Base-by-base conservation (phyloP, 2,113 vertebrate genomes). In the Sitta europaea region DNA sequence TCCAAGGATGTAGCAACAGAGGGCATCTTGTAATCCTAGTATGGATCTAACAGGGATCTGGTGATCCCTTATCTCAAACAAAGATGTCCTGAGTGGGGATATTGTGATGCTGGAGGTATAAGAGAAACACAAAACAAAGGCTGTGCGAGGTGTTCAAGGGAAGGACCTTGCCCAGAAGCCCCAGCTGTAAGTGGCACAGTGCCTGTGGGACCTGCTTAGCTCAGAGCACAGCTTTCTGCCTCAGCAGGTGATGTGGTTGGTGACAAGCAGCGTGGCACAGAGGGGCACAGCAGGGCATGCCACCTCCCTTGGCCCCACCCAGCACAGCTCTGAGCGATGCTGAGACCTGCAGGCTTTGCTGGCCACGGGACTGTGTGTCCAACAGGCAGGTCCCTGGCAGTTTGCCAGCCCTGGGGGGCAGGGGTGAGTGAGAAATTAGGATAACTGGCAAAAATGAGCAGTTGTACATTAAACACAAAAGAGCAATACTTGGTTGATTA, bases 61-160 rank as follows among this genome's bases (percentile, higher is more conserved):
- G 22, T 66, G 68, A 77, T 42, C 35, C 15, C 35, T 87, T 51
- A 14, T 45, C 25, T 42, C 14, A 58, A 53, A 76, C 5, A 76
- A 43, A 74, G 38, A 29, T 19, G 15, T 87, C 21, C 65, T 74
- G 35, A 28, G 15, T 42, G 50, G 15, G 14, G 58, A 15, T 57
- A 12, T 18, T 51, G 31, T 17, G 11, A 5, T 48, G 11, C 31
- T 36, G 54, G 12, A 24, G 9, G 3, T 4, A 2, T 18, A 43
- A 31, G 33, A 71, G 55, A 40, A 18, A 14, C 4, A 3, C 20
- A 27, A 62, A 81, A 8, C n/a, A 42, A 47, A 71, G 33, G 23
- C 38, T 85, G 13, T 14, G 29, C 8, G 3, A 0, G 0, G 8
- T 74, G 61, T 50, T 65, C 0, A 2, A 27, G 28, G 23, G 43